Evolutionary conservation across 2,113 vertebrate species (phyloP).

Genomic region (Oceanodroma tethys): DNA sequence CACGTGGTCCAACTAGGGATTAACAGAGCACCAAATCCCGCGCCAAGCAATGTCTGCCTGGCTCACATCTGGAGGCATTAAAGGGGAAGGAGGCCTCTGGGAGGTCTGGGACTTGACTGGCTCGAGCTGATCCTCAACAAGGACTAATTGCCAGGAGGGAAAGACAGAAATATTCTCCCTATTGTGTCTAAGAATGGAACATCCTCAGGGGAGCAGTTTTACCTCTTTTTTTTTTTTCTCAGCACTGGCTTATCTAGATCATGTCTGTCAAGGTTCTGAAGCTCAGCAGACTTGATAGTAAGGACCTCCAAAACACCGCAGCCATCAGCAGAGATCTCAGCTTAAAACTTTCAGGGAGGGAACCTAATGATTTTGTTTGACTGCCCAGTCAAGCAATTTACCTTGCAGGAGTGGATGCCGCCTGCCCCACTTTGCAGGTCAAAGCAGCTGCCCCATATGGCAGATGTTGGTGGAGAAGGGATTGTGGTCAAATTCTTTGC

Average conservation of each 20-base stretch:
- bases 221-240: neutral
- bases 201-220: neutral
- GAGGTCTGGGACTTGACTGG: neutral
- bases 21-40: neutral
- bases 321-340: neutral
- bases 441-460: neutral
- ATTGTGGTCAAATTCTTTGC: neutral
- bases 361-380: neutral
- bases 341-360: neutral
- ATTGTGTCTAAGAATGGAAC: neutral
- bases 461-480: neutral
- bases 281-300: neutral
- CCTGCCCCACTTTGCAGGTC: neutral
- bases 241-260: neutral
- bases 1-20: neutral
- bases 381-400: neutral
- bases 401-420: neutral
- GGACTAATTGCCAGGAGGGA: neutral
- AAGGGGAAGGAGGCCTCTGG: neutral
- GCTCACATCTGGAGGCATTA: neutral
- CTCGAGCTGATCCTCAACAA: neutral
- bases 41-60: neutral
- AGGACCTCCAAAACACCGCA: neutral
- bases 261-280: neutral
- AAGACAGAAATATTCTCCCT: neutral